These are phyloP conservation scores for Cataglyphis livida DNA, from an alignment of 2,888 invertebrate genomes.

Conservation along the genomic window DNA sequence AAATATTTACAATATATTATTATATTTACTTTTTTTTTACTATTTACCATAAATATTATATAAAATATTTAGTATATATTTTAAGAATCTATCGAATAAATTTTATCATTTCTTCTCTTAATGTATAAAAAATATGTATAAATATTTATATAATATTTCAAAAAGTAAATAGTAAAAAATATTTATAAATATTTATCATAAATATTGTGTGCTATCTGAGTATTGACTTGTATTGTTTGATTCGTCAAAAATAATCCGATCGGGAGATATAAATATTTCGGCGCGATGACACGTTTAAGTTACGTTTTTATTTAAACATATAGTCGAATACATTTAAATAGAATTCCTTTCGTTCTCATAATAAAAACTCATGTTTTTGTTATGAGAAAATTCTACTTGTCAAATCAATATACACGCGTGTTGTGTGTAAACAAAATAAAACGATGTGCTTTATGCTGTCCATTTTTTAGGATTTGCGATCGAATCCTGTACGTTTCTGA, in stretches of 20 bases:
- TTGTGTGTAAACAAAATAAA: background rate
- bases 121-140: too few species aligned
- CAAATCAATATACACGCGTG: background rate
- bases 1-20: too few species aligned
- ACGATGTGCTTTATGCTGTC: background rate
- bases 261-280: background rate
- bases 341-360: background rate
- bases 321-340: conserved; percentile 36
- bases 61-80: too few species aligned
- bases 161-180: too few species aligned
- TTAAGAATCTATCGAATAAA: too few species aligned
- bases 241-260: background rate
- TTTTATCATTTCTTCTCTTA: too few species aligned
- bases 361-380: background rate
- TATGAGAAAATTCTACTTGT: background rate
- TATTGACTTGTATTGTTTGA: background rate
- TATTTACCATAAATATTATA: too few species aligned
- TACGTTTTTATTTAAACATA: conserved; percentile 51
- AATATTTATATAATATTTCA: too few species aligned
- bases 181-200: too few species aligned
- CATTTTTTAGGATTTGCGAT: background rate
- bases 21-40: too few species aligned
- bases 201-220: too few species aligned
- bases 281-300: background rate
- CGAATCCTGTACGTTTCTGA: conserved; percentile 11